Evolutionary conservation across 2,888 invertebrate species (phyloP).

Genomic region (Chrysodeixis includens): DNA sequence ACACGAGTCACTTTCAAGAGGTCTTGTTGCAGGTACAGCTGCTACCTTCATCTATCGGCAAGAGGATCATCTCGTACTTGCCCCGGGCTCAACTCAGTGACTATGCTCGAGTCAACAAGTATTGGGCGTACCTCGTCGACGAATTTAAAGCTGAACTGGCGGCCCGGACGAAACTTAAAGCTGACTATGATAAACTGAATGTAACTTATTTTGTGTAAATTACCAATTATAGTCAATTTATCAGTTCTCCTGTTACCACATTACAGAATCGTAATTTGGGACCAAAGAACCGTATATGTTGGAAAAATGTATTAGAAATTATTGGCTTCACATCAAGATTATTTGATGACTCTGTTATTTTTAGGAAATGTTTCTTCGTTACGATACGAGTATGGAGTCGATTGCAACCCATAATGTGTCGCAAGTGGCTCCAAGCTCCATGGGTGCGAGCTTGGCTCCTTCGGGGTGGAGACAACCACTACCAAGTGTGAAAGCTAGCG

Average conservation of each 20-base stretch:
- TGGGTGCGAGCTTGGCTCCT: constrained; percentile 49
- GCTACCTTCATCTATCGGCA: constrained; percentile 75
- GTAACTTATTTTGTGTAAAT: constrained; percentile 41
- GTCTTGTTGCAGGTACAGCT: constrained; percentile 72
- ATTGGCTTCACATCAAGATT: not conserved
- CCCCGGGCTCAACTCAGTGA: constrained; percentile 69
- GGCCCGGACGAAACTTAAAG: constrained; percentile 71
- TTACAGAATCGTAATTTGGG: too few relatives aligned
- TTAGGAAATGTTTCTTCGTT: constrained; percentile 71
- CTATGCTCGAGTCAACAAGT: constrained; percentile 78
- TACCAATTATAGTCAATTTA: too few relatives aligned
- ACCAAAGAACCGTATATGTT: too few relatives aligned
- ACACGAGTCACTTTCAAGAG: too few relatives aligned
- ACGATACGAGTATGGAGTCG: constrained; percentile 67
- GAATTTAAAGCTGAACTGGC: constrained; percentile 71
- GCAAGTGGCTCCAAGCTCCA: constrained; percentile 40
- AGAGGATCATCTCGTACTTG: constrained; percentile 72
- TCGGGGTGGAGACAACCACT: constrained; percentile 39
- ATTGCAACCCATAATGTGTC: constrained; percentile 47
- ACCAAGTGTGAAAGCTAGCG: constrained; percentile 66
- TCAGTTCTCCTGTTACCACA: too few relatives aligned
- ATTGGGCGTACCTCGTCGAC: constrained; percentile 81
- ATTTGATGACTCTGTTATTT: not conserved
- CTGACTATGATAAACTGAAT: constrained; percentile 72
- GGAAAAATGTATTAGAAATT: not conserved